These are phyloP conservation scores for Andrena bicolor DNA, from an alignment of 2,888 invertebrate genomes.

Conservation along the genomic window DNA sequence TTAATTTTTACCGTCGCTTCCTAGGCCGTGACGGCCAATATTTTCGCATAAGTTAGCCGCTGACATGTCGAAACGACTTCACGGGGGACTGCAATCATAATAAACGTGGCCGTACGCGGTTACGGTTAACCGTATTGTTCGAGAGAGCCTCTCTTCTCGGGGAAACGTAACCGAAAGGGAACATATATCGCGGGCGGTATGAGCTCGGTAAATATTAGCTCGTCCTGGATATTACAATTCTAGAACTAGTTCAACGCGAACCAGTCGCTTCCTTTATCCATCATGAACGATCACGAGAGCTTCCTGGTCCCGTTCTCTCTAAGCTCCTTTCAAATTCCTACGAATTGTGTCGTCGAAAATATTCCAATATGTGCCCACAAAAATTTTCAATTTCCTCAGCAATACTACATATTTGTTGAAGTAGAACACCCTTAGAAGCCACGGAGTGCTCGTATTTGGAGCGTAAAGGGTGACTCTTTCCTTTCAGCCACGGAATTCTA, in stretches of 20 bases:
- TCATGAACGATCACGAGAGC: slow-evolving; percentile 14
- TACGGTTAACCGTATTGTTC: slow-evolving; percentile 47
- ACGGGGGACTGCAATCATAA: slow-evolving; percentile 55
- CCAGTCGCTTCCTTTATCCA: background rate
- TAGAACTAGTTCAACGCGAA: slow-evolving; percentile 38
- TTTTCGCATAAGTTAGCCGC: slow-evolving; percentile 45
- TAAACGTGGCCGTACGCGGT: slow-evolving; percentile 40
- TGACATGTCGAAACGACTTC: slow-evolving; percentile 41
- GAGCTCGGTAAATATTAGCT: slow-evolving; percentile 48
- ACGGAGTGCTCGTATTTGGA: too few relatives aligned
- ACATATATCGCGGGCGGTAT: slow-evolving; percentile 25
- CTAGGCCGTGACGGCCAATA: slow-evolving; percentile 36
- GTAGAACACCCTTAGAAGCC: too few relatives aligned
- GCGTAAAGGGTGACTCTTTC: too few relatives aligned
- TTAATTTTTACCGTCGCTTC: slow-evolving; percentile 63
- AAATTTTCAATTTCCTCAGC: background rate
- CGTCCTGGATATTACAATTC: slow-evolving; percentile 47
- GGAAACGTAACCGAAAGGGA: slow-evolving; percentile 21
- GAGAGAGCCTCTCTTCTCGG: slow-evolving; percentile 19
- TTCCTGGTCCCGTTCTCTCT: background rate
- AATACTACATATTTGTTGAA: too few relatives aligned
- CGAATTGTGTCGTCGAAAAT: background rate
- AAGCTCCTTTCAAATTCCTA: background rate
- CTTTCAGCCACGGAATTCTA: background rate
- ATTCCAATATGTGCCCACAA: background rate